A percentile compares a stretch with the other conserved stretches of the same genome.
Conservation (phyloP, 23 tunicate genomes). For the Botrylloides violaceus region DNA sequence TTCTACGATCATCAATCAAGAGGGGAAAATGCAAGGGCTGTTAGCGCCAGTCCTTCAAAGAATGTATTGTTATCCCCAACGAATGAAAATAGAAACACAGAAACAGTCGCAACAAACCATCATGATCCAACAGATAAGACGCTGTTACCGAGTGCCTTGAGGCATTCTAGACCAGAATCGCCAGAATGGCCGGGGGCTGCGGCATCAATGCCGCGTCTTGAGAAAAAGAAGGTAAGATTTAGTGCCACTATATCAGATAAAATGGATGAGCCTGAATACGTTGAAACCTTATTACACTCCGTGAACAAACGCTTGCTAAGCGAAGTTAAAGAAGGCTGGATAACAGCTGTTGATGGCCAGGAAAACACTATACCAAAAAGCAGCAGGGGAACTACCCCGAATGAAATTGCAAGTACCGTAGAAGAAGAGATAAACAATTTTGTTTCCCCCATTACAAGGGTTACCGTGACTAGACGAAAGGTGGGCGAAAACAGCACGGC, state of each 20-base stretch:
- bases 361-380: not conserved
- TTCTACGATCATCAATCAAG: constrained; percentile 47
- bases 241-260: constrained; percentile 66
- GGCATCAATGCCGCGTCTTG: not conserved
- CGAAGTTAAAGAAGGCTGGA: constrained; percentile 21
- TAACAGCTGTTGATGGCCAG: not conserved
- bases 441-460: constrained; percentile 67
- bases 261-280: constrained; percentile 69
- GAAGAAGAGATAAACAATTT: constrained; percentile 26
- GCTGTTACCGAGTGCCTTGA: not conserved
- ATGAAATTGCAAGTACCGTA: not conserved
- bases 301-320: constrained; percentile 23
- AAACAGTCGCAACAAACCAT: not conserved
- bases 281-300: constrained; percentile 39
- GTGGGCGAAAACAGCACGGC: constrained; percentile 5
- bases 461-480: constrained; percentile 65
- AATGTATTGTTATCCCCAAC: not conserved
- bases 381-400: constrained; percentile 4
- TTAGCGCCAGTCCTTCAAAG: constrained; percentile 18
- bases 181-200: constrained; percentile 26
- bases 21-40: constrained; percentile 69
- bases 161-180: constrained; percentile 1
- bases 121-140: not conserved
- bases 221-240: constrained; percentile 57
- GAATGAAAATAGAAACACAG: not conserved